Evolutionary conservation across 2,888 invertebrate genomes (phyloP), one percentile per base, ranked within the genome.

Genomic region (Oeneis ivallda): DNA sequence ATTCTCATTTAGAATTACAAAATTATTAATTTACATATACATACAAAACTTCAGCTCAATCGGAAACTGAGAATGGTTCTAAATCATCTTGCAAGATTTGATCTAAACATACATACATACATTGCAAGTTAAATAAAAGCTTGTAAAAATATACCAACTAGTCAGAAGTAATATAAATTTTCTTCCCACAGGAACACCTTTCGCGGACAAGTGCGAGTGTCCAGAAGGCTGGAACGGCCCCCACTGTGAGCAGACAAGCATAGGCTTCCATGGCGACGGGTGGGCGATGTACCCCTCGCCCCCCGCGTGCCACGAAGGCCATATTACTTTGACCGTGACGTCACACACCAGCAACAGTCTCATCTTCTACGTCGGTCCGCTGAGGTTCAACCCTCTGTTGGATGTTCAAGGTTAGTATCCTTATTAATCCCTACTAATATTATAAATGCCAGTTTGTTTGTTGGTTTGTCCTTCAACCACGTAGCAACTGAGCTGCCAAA

Each of bases 251-350:
- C 94, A 96, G 69, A 95, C 97, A 0, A 95, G 95, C 0, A 95
- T 98, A 71, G 96, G 96, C 19, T 99, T 99, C 90, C 94, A 94
- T 70, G 97, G 98, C n/a, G 94, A 95, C 74, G 98, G 98, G 10
- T 99, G 96, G 94, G 98, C 98, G 0, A 95, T 99, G 93, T 98
- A 98, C 91, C 95, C 96, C 0, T 94, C 98, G 0, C 94, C 98
- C 41, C 95, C 96, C 41, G 95, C 97, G 6, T 99, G 99, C 83
- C 95, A 96, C 71, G 95, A 96, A 65, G 96, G 97, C 0, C 94
- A 94, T 73, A 94, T 98, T 65, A 95, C 95, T 32, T 82, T 99
- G 65, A 96, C 97, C 72, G 93, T 99, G 75, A 94, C 95, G 49
- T 95, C 99, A 0, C 93, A 94, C 74, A 92, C 93, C 34, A 94